A percentile compares a stretch with the other conserved stretches of the same genome.
Conservation (phyloP, 2,113 vertebrate species). For the Clinocottus analis region DNA sequence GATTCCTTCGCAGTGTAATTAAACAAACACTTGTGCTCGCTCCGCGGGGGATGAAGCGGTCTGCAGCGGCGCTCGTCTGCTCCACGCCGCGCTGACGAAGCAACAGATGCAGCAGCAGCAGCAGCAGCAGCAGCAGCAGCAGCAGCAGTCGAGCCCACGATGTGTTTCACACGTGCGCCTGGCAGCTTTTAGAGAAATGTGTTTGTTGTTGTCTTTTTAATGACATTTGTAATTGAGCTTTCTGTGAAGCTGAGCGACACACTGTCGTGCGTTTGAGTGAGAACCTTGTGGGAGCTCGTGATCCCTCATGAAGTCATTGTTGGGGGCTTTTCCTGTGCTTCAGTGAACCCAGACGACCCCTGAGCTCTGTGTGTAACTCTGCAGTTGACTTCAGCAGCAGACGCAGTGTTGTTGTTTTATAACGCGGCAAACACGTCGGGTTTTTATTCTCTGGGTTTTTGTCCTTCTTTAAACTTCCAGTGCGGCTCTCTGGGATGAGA, state of each 20-base stretch:
- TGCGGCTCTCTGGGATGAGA: background rate
- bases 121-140: slow-evolving; percentile 37
- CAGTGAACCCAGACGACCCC: background rate
- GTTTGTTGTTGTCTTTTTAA: background rate
- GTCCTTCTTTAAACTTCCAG: background rate
- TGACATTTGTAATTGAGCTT: background rate
- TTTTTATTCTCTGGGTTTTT: slow-evolving; percentile 1
- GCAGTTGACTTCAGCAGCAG: slow-evolving; percentile 1
- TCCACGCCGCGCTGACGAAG: slow-evolving; percentile 18
- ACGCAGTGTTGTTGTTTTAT: no score
- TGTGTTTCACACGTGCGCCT: background rate
- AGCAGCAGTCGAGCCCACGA: slow-evolving; percentile 14
- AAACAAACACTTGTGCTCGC: slow-evolving; percentile 13
- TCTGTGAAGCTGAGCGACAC: background rate
- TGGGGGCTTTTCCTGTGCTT: slow-evolving; percentile 6
- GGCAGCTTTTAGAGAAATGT: slow-evolving; percentile 19
- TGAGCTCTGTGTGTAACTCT: slow-evolving; percentile 19
- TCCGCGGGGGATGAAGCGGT: background rate
- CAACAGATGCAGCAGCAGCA: slow-evolving; percentile 45
- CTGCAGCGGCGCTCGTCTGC: slow-evolving; percentile 10
- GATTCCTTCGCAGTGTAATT: slow-evolving; percentile 28
- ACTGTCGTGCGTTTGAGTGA: slow-evolving; percentile 17
- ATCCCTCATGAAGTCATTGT: slow-evolving; percentile 50
- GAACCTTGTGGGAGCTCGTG: slow-evolving; percentile 5
- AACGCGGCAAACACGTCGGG: no score